phyloP scores from a whole-genome alignment of 2,797 vertebrate genomes.

The Potorous gilbertii region DNA sequence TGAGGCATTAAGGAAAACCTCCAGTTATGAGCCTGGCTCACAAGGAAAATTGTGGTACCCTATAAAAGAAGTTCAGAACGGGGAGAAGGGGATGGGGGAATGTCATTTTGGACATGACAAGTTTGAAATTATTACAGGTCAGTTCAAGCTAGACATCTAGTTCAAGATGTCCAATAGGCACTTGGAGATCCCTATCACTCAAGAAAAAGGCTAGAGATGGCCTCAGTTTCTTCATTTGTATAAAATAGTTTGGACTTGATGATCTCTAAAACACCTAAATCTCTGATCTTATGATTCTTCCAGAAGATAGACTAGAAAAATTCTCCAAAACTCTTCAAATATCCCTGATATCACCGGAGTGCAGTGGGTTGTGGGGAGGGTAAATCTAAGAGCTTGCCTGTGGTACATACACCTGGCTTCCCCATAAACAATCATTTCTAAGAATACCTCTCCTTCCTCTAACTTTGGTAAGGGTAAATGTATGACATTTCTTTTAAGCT shows the following conservation, averaged over 20 bases:
- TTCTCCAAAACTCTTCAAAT: not conserved
- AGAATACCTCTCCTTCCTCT: slow-evolving; percentile 20
- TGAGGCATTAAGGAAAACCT: not conserved
- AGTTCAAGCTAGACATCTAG: not conserved
- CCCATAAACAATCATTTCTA: slow-evolving; percentile 33
- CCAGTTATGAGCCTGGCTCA: not conserved
- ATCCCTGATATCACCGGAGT: not conserved
- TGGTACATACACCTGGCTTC: not conserved
- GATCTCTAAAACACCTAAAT: not conserved
- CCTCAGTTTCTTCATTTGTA: not conserved
- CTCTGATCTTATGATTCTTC: not conserved
- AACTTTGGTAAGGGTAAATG: slow-evolving; percentile 51
- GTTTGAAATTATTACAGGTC: not conserved
- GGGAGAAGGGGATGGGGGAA: not conserved
- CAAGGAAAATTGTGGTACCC: not conserved
- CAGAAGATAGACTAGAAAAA: not conserved
- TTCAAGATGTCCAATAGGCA: not conserved
- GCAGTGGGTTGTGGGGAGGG: not conserved
- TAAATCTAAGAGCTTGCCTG: slow-evolving; percentile 15
- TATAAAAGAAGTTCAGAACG: not conserved
- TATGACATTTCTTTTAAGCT: slow-evolving; percentile 37
- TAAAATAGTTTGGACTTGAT: not conserved
- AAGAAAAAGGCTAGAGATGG: not conserved
- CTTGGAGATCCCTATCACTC: not conserved
- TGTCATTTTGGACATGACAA: not conserved